Conservation (phyloP, 2,113 vertebrate genomes). For the Dasypus novemcinctus region DNA sequence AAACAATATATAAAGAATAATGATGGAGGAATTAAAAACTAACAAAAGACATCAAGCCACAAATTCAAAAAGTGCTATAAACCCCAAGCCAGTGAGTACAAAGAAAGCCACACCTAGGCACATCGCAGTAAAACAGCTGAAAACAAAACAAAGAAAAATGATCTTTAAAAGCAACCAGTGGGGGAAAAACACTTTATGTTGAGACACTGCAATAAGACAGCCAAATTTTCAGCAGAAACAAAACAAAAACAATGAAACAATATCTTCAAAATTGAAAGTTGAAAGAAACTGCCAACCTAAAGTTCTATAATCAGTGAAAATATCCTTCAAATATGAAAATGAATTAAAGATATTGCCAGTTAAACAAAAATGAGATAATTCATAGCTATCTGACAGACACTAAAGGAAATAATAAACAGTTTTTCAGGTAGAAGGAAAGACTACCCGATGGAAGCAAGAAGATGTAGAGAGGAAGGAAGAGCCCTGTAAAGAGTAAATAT, state of each 20-base stretch:
- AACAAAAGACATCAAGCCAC: neutral
- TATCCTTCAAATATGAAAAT: slow-evolving; percentile 2
- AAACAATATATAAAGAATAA: slow-evolving; percentile 25
- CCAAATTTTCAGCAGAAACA: neutral
- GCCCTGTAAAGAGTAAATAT: neutral
- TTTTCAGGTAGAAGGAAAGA: slow-evolving; percentile 17
- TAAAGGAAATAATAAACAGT: neutral
- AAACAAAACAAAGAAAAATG: neutral
- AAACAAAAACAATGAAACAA: neutral
- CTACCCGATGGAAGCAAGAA: neutral
- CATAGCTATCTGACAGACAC: neutral
- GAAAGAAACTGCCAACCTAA: neutral
- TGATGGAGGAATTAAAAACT: slow-evolving; percentile 8
- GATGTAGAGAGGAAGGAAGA: neutral
- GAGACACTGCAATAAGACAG: neutral
- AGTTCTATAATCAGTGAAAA: slow-evolving; percentile 14
- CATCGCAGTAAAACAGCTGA: neutral
- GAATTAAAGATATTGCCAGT: slow-evolving; percentile 1
- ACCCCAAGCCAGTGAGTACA: neutral
- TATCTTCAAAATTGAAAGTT: neutral
- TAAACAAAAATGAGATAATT: neutral
- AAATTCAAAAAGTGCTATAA: neutral
- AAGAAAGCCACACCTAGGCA: too few relatives aligned
- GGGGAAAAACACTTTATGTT: neutral
- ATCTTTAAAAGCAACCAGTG: neutral